Evolutionary conservation across 2,113 vertebrate genomes (phyloP).

Genomic region (Oreochromis tanganicae): DNA sequence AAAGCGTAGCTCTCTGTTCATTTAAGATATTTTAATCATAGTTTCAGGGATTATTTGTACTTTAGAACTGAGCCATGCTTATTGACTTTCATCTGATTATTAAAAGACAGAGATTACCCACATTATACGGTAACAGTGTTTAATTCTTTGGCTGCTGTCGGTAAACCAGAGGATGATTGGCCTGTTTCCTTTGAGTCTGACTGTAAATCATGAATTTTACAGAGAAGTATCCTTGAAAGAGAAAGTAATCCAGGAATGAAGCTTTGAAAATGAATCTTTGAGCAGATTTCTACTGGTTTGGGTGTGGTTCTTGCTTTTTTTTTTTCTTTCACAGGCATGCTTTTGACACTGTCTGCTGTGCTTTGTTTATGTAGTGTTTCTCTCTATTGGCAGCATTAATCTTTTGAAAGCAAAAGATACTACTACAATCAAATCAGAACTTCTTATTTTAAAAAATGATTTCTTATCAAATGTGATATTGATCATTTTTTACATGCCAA

Average conservation of each 20-base stretch:
- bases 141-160: not conserved
- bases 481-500: not conserved
- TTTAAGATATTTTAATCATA: not conserved
- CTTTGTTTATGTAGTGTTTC: not conserved
- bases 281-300: not conserved
- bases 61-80: not conserved
- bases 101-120: fast-evolving
- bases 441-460: not conserved
- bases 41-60: not conserved
- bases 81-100: not conserved
- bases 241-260: slow-evolving; percentile 12
- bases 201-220: not conserved
- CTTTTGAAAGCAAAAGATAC: slow-evolving; percentile 17
- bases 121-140: not conserved
- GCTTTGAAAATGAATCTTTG: not conserved
- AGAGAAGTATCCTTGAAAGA: slow-evolving; percentile 54
- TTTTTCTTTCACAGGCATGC: slow-evolving; percentile 13
- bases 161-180: not conserved
- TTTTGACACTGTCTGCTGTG: not conserved
- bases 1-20: not conserved
- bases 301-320: not conserved
- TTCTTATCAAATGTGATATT: not conserved
- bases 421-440: not conserved
- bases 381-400: not conserved
- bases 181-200: not conserved